Evolutionary conservation across 64 coral and sea anemone genomes (phyloP), one percentile per base, ranked within the genome.

Genomic region (Orbicella faveolata): DNA sequence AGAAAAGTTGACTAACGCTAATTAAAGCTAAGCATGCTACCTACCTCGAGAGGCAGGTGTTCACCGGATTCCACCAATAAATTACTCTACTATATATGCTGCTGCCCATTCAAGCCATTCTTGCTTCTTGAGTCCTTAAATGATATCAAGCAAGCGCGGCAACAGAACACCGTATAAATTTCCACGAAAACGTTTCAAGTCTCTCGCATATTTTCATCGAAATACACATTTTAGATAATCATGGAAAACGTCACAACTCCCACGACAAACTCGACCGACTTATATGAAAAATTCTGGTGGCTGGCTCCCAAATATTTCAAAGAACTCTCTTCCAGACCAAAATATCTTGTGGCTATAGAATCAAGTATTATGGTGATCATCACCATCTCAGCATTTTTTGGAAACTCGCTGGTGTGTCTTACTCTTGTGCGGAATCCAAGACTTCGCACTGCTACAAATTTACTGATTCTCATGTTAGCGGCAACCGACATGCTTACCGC

Each of bases 251-350:
- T 1, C 3, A 48, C 36, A 0, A 35, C 20, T 23, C 17, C 3
- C 0, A 11, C 5, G 3, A 21, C 36, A 84, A 84, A 70, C 54
- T 9, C 59, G 36, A 69, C 62, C 35, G 37, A 68, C 36, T 66
- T 69, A 3, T 84, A 84, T 23, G 35, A 84, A 9, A 84, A 63
- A 36, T 84, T 41, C 20, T 84, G 81, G 63, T 84, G 81, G 81
- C 37, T 84, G 63, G 81, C 81, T 20, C 81, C 80, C 26, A 84
- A 63, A 84, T 70, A 84, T 84, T 84, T 84, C 36, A 63, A 84
- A 14, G 63, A 84, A 69, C 81, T 84, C 21, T 63, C 81, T n/a
- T 84, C 81, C 1, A 84, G 81, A 63, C 81, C 81, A 67, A 41
- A 67, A 69, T 84, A 84, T 52, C 81, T 84, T 0, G 36, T 83